These are phyloP conservation scores for Copidosoma floridanum DNA, from an alignment of 1,140 invertebrate species.

Conservation along the genomic window DNA sequence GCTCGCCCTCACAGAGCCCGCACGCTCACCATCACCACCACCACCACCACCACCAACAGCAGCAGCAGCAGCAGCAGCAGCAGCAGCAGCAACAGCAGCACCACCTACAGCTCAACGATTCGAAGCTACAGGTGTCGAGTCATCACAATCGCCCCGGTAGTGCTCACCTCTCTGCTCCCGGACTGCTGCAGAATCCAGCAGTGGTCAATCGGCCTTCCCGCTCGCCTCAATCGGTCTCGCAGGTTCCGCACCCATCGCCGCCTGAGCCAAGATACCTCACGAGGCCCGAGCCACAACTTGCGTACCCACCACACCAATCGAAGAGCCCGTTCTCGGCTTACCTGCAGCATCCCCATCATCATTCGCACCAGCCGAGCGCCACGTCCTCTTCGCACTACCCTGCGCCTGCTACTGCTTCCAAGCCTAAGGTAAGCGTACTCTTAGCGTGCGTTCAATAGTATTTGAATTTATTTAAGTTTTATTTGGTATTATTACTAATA, in stretches of 20 bases:
- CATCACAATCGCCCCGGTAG: conserved; percentile 20
- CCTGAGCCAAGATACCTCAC: conserved; percentile 53
- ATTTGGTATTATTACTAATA: background rate
- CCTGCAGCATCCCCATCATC: conserved; percentile 20
- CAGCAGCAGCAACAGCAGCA: conserved; percentile 41
- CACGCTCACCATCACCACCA: conserved; percentile 38
- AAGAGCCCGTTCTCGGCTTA: conserved; percentile 40
- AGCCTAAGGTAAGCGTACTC: conserved; percentile 46
- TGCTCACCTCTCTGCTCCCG: conserved; percentile 24
- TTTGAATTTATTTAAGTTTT: background rate
- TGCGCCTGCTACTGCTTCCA: conserved; percentile 53
- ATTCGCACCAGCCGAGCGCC: conserved; percentile 15
- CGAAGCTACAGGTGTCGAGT: conserved; percentile 36
- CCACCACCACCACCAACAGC: no score
- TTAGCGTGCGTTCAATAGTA: background rate
- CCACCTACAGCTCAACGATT: conserved; percentile 42
- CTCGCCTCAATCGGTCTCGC: conserved; percentile 42
- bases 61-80: background rate
- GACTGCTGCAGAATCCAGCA: conserved; percentile 41
- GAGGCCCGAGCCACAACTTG: conserved; percentile 45
- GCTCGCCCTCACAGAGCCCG: conserved; percentile 60
- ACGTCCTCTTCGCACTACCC: conserved; percentile 40
- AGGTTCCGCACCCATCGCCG: conserved; percentile 55
- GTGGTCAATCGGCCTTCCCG: conserved; percentile 52
- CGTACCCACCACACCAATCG: conserved; percentile 46